Evolutionary conservation across 2,113 vertebrate genomes (phyloP), one percentile per base, ranked within the genome.

Genomic region (Polypterus senegalus): DNA sequence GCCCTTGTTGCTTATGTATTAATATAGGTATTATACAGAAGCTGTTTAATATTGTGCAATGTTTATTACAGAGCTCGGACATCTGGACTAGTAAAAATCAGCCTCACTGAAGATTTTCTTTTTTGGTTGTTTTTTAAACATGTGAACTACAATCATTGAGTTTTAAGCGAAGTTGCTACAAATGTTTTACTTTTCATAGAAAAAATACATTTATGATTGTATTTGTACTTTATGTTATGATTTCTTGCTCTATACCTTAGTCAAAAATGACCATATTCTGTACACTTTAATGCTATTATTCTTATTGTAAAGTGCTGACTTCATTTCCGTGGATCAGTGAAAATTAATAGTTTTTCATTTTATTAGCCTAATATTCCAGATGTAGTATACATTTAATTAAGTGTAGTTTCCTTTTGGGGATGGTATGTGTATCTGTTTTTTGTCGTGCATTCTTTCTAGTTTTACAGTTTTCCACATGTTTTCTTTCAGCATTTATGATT

Each of bases 401-500:
- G 93, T 96, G 91, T 90, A 92, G 88, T 95, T 96, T 93, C 89
- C 88, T 89, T 92, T 90, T 84, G 85, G 81, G 88, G 85, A 85
- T 81, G 92, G 92, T 92, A 92, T 93, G 91, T 78, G 85, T 76
- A 83, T 93, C 95, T 98, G 94, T 85, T 96, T 93, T 96, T 82
- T 92, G 91, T 97, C 91, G 79, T 75, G 69, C 81, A 82, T 88
- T 86, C 87, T 89, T 87, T 87, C 84, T 86, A 86, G 81, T 85
- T 88, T 89, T 88, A 93, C 89, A 92, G 87, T 93, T 88, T 84
- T 82, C 89, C 91, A 93, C 88, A 93, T 95, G 93, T 90, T 92
- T 91, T 89, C 86, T 88, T 91, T 97, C 91, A 90, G 89, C 89
- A 73, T 94, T 96, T 94, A 94, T 93, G 92, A 89, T 93, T 89